These are phyloP conservation scores for Drosophila mulleri DNA, from an alignment of 2,888 invertebrate genomes.

Conservation along the genomic window DNA sequence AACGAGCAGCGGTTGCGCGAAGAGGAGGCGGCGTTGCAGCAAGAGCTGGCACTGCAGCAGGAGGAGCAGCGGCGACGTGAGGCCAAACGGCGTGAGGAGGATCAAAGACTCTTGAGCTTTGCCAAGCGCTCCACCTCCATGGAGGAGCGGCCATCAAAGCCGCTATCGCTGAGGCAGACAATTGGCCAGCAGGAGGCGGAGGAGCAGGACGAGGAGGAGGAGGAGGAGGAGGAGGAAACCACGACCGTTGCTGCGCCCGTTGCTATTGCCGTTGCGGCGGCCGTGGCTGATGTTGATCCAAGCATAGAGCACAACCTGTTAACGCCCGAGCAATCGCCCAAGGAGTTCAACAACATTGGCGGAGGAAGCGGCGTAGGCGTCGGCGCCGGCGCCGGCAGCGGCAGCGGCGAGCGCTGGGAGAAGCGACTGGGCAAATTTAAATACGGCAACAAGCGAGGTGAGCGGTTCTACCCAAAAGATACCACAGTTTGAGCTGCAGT, in stretches of 20 bases:
- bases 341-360: conserved; percentile 54
- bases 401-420: conserved; percentile 79
- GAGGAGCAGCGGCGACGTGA: conserved; percentile 75
- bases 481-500: conserved; percentile 25
- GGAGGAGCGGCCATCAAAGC: conserved; percentile 15
- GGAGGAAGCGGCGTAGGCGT: conserved; percentile 51
- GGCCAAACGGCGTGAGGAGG: conserved; percentile 79
- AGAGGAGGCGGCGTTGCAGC: conserved; percentile 69
- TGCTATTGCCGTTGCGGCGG: background rate
- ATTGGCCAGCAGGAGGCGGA: no score
- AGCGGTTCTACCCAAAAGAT: conserved; percentile 61
- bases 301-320: conserved; percentile 74
- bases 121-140: conserved; percentile 70
- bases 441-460: conserved; percentile 86
- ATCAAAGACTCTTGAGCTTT: conserved; percentile 76
- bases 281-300: conserved; percentile 20
- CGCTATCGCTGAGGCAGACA: background rate
- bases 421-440: conserved; percentile 86
- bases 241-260: background rate
- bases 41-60: conserved; percentile 64
- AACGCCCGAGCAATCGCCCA: conserved; percentile 80
- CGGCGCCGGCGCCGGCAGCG: conserved; percentile 55
- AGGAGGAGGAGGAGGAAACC: no score
- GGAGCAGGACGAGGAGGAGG: background rate
- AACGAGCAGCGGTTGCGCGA: conserved; percentile 73